Evolutionary conservation across 2,797 vertebrate species (phyloP), one percentile per base, ranked within the genome.

Genomic region (Selene dorsalis): DNA sequence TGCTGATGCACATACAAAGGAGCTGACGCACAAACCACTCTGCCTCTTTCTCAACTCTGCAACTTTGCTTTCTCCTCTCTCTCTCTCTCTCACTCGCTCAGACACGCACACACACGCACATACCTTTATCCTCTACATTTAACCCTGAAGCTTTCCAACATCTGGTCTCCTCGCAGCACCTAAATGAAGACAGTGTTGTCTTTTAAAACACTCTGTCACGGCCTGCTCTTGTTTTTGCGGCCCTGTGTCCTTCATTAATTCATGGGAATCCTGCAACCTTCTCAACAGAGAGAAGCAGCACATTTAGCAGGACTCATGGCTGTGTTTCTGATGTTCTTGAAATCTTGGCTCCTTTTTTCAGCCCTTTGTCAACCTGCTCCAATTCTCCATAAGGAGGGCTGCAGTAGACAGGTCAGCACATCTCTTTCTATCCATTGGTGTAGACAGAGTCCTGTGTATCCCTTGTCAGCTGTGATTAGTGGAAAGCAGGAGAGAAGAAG

Each of bases 391-490:
- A 35, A 35, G 32, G 32, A 35, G 32, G 32, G 32, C 32, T 35
- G 32, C 32, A 35, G 6, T 8, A 77, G 71, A 75, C 79, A 73
- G 69, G 63, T 86, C 80, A 83, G 71, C 72, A 60, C 16, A 16
- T 63, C 76, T 81, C 74, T 60, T 50, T 74, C 69, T 43, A 30
- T 72, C 82, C 63, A 67, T 4, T 30, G 63, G 72, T 64, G 71
- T 61, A 50, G 66, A 87, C 67, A 71, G 72, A 69, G 69, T 48
- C 53, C 76, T 74, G 75, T 59, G 70, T 79, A 69, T 84, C 85
- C 67, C 73, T 59, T 86, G 91, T 92, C 91, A 86, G 79, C 32
- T 89, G 77, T 73, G 87, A 89, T 93, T 89, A 92, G 73, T 1
- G 2, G 78, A 65, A 74, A 70, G 73, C 77, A 73, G 53, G 72